Evolutionary conservation across 2,888 invertebrate genomes (phyloP).

Genomic region (Leptopilina syphax): DNA sequence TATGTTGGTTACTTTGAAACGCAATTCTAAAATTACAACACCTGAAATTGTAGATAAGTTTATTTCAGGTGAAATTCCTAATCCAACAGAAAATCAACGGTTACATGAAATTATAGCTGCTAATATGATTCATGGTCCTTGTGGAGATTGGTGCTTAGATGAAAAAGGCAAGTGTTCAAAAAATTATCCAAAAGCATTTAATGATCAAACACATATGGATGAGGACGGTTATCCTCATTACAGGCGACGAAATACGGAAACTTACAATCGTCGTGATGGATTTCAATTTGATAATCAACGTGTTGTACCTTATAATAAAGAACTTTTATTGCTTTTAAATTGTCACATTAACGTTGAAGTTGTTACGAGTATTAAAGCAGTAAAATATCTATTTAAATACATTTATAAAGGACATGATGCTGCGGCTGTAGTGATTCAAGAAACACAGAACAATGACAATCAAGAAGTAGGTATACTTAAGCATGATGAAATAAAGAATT

Average conservation of each 20-base stretch:
- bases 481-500: conserved; percentile 6
- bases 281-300: conserved; percentile 62
- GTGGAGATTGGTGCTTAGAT: too few species aligned
- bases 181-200: not conserved
- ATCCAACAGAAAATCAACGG: conserved; percentile 31
- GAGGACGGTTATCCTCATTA: conserved; percentile 60
- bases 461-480: conserved; percentile 5
- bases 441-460: not conserved
- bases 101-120: not conserved
- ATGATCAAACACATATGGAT: conserved; percentile 46
- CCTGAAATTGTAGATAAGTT: conserved; percentile 54
- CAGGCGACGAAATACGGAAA: conserved; percentile 54
- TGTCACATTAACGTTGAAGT: conserved; percentile 59
- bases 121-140: too few species aligned
- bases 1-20: too few species aligned
- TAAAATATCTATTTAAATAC: too few species aligned
- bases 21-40: conserved; percentile 12
- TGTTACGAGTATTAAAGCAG: conserved; percentile 46
- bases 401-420: too few species aligned
- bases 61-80: conserved; percentile 22
- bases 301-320: conserved; percentile 51
- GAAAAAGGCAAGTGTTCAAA: not conserved
- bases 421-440: not conserved
- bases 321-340: conserved; percentile 21
- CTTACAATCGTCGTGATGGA: conserved; percentile 44